These are phyloP conservation scores for Anneissia japonica DNA, from an alignment of 35 echinoderm and acorn worm species.

Conservation along the genomic window DNA sequence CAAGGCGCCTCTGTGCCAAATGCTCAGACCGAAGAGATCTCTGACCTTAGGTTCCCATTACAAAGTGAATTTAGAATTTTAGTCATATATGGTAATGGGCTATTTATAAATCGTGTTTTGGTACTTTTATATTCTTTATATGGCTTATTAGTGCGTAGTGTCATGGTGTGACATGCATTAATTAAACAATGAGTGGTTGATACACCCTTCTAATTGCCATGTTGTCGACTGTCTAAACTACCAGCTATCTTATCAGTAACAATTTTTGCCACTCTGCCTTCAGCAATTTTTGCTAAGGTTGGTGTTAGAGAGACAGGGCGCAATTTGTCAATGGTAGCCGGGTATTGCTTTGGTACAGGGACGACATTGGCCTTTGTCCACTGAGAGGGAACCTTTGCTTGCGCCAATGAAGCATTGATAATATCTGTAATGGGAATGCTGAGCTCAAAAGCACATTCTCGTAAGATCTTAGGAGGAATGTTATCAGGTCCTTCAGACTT, in stretches of 20 bases:
- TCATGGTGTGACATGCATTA: slow-evolving; percentile 14
- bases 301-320: slow-evolving; percentile 15
- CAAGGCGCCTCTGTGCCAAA: too few relatives aligned
- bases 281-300: slow-evolving; percentile 16
- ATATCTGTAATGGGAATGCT: slow-evolving; percentile 16
- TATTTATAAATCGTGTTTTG: too few relatives aligned
- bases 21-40: too few relatives aligned
- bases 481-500: slow-evolving; percentile 6
- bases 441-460: slow-evolving; percentile 11
- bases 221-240: slow-evolving; percentile 4
- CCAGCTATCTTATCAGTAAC: slow-evolving; percentile 1
- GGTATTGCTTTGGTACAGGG: background rate
- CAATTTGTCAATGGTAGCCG: slow-evolving; percentile 12
- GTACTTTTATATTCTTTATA: too few relatives aligned
- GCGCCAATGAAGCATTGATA: background rate
- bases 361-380: slow-evolving; percentile 23
- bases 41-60: too few relatives aligned
- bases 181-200: slow-evolving; percentile 21
- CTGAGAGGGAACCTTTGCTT: slow-evolving; percentile 4
- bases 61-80: too few relatives aligned
- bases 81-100: too few relatives aligned
- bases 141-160: too few relatives aligned
- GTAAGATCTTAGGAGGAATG: background rate
- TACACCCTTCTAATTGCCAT: slow-evolving; percentile 14
- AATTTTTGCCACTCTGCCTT: slow-evolving; percentile 6